Evolutionary conservation across 1,140 invertebrate species (phyloP).

Genomic region (Lordiphosa collinella): DNA sequence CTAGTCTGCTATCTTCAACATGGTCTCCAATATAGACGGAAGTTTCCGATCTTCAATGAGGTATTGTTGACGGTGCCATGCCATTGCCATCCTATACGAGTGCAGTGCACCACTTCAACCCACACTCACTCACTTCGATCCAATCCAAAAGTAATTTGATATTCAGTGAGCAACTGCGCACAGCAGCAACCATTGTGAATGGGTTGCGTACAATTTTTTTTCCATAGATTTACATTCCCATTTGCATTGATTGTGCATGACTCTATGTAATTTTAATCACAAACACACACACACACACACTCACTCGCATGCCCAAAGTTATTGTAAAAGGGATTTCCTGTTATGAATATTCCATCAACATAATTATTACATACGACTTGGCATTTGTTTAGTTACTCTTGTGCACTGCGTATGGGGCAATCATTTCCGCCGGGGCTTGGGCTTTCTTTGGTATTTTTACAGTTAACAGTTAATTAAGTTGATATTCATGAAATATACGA

Average conservation of each 20-base stretch:
- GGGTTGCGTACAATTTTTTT: slow-evolving; percentile 46
- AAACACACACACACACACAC: slow-evolving; percentile 19
- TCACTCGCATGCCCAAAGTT: slow-evolving; percentile 5
- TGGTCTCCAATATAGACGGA: too few species aligned
- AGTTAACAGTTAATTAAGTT: slow-evolving; percentile 68
- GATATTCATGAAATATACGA: slow-evolving; percentile 59
- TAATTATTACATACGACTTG: slow-evolving; percentile 55
- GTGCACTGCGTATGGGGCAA: slow-evolving; percentile 15
- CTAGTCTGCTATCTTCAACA: too few species aligned
- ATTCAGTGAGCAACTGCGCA: slow-evolving; percentile 59
- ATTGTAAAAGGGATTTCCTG: slow-evolving; percentile 62
- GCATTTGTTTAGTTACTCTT: slow-evolving; percentile 26
- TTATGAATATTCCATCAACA: slow-evolving; percentile 62
- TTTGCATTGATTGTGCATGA: slow-evolving; percentile 76
- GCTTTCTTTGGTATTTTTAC: slow-evolving; percentile 26
- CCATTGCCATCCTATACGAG: slow-evolving; percentile 19
- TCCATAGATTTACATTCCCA: slow-evolving; percentile 64
- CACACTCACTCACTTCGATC: slow-evolving; percentile 19
- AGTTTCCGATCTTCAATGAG: too few species aligned
- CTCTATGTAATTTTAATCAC: slow-evolving; percentile 62
- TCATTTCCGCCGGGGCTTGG: slow-evolving; percentile 49
- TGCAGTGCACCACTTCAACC: slow-evolving; percentile 28
- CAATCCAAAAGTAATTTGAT: slow-evolving; percentile 58
- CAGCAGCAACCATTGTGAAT: slow-evolving; percentile 45
- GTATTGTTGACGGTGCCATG: too few species aligned